Evolutionary conservation across 1,140 invertebrate species (phyloP).

Genomic region (Drosophila pseudoobscura): DNA sequence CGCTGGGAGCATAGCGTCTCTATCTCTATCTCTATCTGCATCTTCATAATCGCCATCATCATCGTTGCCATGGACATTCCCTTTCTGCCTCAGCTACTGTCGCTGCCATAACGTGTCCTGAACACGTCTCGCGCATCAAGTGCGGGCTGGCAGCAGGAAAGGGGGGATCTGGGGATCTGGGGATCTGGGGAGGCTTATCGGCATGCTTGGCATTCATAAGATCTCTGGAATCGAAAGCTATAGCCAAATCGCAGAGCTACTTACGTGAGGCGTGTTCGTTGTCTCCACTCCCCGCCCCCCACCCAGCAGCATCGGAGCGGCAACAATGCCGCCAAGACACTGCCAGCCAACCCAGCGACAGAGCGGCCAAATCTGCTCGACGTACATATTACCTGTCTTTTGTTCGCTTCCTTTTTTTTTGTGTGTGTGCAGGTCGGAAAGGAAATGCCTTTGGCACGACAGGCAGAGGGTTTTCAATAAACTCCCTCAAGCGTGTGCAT

Average conservation of each 20-base stretch:
- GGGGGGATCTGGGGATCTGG: too few species aligned
- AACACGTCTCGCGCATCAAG: slow-evolving; percentile 68
- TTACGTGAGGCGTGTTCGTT: slow-evolving; percentile 38
- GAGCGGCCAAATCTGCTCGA: slow-evolving; percentile 67
- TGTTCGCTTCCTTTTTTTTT: slow-evolving; percentile 35
- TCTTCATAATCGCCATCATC: slow-evolving; percentile 76
- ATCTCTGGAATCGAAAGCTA: slow-evolving; percentile 70
- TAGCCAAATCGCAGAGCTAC: slow-evolving; percentile 63
- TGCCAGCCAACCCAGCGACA: neutral
- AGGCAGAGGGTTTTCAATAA: slow-evolving; percentile 74
- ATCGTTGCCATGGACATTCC: slow-evolving; percentile 53
- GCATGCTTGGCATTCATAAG: slow-evolving; percentile 76
- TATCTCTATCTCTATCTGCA: slow-evolving; percentile 38
- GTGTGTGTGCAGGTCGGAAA: slow-evolving; percentile 2
- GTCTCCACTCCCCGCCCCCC: neutral
- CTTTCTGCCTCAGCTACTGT: slow-evolving; percentile 3
- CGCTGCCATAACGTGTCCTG: slow-evolving; percentile 54
- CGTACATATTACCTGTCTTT: slow-evolving; percentile 76
- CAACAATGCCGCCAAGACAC: slow-evolving; percentile 50
- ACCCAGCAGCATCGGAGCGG: slow-evolving; percentile 50
- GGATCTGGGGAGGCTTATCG: slow-evolving; percentile 52
- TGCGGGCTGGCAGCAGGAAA: neutral
- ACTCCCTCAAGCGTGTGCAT: slow-evolving; percentile 81
- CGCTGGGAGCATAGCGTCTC: slow-evolving; percentile 36
- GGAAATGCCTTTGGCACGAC: slow-evolving; percentile 75